Evolutionary conservation across 2,797 vertebrate genomes (phyloP), one percentile per base, ranked within the genome.

Genomic region (Phaenicophaeus curvirostris): DNA sequence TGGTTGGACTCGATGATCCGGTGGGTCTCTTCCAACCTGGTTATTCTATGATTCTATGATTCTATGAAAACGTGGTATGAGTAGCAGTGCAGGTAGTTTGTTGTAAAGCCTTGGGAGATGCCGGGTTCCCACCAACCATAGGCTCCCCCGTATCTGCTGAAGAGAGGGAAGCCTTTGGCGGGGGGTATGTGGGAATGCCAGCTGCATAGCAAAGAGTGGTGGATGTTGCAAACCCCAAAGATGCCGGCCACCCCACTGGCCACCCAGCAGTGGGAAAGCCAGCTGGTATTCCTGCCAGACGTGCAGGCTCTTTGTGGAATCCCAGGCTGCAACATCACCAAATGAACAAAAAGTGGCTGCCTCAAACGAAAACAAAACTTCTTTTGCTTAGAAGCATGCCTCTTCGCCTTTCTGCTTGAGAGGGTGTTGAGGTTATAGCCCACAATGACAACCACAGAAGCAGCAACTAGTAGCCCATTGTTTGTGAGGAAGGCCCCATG

Each of bases 161-260:
- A 5, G 9, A 55, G 21, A 3, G 3, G 15, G 20, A 19, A 79
- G 17, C 16, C 37, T 54, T n/a, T 18, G 44, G 44, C 44, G 19
- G 18, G 44, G 28, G 23, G 2, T 1, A 0, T 11, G 21, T 1
- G 3, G 77, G 31, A 68, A 39, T 24, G 68, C 35, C 0, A 1
- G 19, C 6, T 21, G 19, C 16, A 5, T 7, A 69, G 66, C 30
- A 46, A 75, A 78, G 19, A 21, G 23, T 51, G 51, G 58, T 0
- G 1, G 18, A 17, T 0, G 0, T 18, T 1, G 2, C 1, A 8
- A 48, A 42, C 11, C 11, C 31, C 0, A 2, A 69, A 21, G 42
- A 37, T 75, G 33, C 35, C 50, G 54, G 16, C 16, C 0, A 0
- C 13, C n/a, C 58, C 5, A 1, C 13, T 1, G 6, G 50, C 23